These are phyloP conservation scores for Frieseomelitta varia DNA, from an alignment of 1,140 invertebrate genomes.

Conservation along the genomic window DNA sequence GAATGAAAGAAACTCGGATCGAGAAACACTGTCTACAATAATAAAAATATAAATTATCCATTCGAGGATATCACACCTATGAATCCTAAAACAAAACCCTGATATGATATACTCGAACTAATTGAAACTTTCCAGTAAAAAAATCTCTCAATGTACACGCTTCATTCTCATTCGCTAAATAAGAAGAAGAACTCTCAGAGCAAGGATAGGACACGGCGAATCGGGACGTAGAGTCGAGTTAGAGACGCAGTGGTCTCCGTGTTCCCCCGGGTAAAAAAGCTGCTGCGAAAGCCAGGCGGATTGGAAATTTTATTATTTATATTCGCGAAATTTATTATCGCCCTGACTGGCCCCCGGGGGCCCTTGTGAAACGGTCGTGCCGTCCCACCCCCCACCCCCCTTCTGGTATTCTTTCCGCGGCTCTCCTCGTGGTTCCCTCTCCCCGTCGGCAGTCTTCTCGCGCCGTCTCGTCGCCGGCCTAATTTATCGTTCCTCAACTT, in stretches of 20 bases:
- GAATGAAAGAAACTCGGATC: no score
- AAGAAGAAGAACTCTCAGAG: not conserved
- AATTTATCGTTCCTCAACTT: constrained; percentile 82
- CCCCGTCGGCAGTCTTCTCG: constrained; percentile 50
- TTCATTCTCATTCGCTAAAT: not conserved
- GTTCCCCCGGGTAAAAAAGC: constrained; percentile 58
- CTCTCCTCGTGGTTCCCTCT: not conserved
- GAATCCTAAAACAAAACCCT: no score
- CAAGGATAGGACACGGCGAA: not conserved
- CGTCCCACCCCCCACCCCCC: not conserved
- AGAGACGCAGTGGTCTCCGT: constrained; percentile 52
- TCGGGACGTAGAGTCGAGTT: not conserved
- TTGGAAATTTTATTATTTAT: constrained; percentile 78
- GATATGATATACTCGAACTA: not conserved
- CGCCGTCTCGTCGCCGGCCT: constrained; percentile 74
- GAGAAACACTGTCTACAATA: no score
- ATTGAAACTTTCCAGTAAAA: not conserved
- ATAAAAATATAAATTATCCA: no score
- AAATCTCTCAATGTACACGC: not conserved
- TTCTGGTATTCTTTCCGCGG: not conserved
- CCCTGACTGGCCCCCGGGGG: constrained; percentile 42
- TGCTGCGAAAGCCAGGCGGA: constrained; percentile 62
- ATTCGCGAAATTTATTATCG: constrained; percentile 80
- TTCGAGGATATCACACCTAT: no score
- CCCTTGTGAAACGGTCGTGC: constrained; percentile 25